These are phyloP conservation scores for Xyliphius kryptos DNA, from an alignment of 2,113 vertebrate species.

Conservation along the genomic window DNA sequence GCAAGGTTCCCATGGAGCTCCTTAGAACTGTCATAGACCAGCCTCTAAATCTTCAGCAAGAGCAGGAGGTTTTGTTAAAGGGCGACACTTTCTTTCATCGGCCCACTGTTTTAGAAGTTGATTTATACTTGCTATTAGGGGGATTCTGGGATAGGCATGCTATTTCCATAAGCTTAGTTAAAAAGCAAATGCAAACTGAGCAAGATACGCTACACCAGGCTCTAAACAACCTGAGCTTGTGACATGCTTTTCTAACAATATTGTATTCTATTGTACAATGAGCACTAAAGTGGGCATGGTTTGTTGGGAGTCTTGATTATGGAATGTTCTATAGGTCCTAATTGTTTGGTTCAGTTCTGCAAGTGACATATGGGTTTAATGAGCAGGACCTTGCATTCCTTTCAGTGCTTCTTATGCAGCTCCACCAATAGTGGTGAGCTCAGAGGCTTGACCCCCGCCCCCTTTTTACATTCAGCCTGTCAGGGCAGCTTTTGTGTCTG, in stretches of 20 bases:
- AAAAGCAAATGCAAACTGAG: constrained; percentile 1
- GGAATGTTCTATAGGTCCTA: not conserved
- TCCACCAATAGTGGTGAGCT: constrained; percentile 54
- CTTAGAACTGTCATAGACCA: constrained; percentile 47
- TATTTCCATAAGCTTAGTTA: constrained; percentile 26
- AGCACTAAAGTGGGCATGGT: not conserved
- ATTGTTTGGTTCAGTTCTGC: constrained; percentile 11
- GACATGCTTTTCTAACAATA: not conserved
- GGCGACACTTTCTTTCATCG: constrained; percentile 62
- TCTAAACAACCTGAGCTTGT: not conserved
- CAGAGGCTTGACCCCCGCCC: constrained; percentile 38
- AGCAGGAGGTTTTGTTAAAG: constrained; percentile 51
- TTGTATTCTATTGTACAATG: not conserved
- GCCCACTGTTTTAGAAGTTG: constrained; percentile 49
- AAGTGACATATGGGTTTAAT: constrained; percentile 37
- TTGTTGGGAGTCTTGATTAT: not conserved
- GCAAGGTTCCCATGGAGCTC: constrained; percentile 56
- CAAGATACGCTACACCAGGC: constrained; percentile 7
- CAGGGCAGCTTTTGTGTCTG: constrained; percentile 55
- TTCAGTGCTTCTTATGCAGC: constrained; percentile 51
- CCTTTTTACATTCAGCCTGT: constrained; percentile 54
- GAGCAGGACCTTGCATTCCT: constrained; percentile 44
- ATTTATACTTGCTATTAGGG: constrained; percentile 56
- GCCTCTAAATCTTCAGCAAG: constrained; percentile 54
- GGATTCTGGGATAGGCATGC: constrained; percentile 35